Evolutionary conservation across 2,888 invertebrate species (phyloP).

Genomic region (Apeira syringaria): DNA sequence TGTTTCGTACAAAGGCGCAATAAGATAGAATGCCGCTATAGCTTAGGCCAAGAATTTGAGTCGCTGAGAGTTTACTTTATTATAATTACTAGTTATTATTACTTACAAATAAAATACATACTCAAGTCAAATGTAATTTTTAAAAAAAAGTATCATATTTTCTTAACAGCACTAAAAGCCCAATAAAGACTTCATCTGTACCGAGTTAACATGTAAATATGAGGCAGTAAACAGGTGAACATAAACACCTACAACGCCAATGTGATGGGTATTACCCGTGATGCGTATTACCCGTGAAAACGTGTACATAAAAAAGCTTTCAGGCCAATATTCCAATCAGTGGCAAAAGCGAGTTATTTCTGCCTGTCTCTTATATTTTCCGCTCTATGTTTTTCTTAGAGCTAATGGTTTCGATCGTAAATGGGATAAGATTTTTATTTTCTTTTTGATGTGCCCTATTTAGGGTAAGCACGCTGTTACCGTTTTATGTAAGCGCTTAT

Average conservation of each 20-base stretch:
- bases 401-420: conserved; percentile 64
- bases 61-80: too few species aligned
- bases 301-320: conserved; percentile 67
- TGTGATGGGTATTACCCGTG: conserved; percentile 49
- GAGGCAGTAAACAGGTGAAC: conserved; percentile 44
- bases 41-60: too few species aligned
- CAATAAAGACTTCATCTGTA: conserved; percentile 30
- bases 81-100: too few species aligned
- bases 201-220: conserved; percentile 33
- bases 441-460: conserved; percentile 62
- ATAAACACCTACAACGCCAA: conserved; percentile 44
- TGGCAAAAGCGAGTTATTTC: conserved; percentile 52
- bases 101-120: too few species aligned
- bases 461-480: conserved; percentile 48
- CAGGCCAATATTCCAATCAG: conserved; percentile 62
- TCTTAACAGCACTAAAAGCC: conserved; percentile 25
- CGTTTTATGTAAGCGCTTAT: conserved; percentile 49
- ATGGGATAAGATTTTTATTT: conserved; percentile 66
- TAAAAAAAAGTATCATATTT: too few species aligned
- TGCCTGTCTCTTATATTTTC: conserved; percentile 55
- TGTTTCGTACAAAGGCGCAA: too few species aligned
- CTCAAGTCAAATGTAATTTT: too few species aligned
- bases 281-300: conserved; percentile 52
- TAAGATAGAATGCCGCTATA: too few species aligned
- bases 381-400: conserved; percentile 56